Evolutionary conservation across 1,140 invertebrate species (phyloP).

Genomic region (Battus philenor): DNA sequence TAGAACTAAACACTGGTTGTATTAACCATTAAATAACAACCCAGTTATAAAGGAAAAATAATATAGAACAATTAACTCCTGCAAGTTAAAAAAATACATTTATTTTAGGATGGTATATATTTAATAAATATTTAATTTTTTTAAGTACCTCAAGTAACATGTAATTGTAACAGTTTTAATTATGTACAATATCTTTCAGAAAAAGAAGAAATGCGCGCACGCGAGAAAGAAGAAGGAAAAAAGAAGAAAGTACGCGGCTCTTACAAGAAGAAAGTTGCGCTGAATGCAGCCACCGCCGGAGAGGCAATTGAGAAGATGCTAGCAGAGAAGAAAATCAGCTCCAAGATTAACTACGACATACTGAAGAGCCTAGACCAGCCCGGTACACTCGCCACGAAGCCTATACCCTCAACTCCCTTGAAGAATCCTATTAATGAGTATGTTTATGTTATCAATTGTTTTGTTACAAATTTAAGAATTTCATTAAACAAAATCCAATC

Average conservation of each 20-base stretch:
- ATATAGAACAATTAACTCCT: too few species aligned
- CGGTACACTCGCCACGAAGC: constrained; percentile 57
- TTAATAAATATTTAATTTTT: too few species aligned
- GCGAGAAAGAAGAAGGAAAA: constrained; percentile 87
- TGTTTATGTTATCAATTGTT: constrained; percentile 25
- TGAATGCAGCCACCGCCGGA: constrained; percentile 85
- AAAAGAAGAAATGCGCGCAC: constrained; percentile 85
- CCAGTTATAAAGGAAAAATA: too few species aligned
- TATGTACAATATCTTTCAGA: constrained; percentile 72
- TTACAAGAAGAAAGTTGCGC: constrained; percentile 78
- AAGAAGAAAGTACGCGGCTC: constrained; percentile 78
- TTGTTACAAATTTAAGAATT: not conserved
- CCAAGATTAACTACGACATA: constrained; percentile 98
- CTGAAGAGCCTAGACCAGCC: constrained; percentile 85
- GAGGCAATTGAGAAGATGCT: constrained; percentile 97
- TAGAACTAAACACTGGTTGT: too few species aligned
- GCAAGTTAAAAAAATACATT: too few species aligned
- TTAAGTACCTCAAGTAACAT: too few species aligned
- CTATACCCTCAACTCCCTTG: constrained; percentile 2
- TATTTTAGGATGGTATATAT: too few species aligned
- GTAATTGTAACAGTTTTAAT: too few species aligned
- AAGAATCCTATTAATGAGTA: constrained; percentile 25
- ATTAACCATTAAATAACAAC: too few species aligned
- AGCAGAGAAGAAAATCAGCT: constrained; percentile 95
- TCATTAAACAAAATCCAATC: not conserved